Evolutionary conservation across 2,888 invertebrate genomes (phyloP).

Genomic region (Cryptosula pallasiana): DNA sequence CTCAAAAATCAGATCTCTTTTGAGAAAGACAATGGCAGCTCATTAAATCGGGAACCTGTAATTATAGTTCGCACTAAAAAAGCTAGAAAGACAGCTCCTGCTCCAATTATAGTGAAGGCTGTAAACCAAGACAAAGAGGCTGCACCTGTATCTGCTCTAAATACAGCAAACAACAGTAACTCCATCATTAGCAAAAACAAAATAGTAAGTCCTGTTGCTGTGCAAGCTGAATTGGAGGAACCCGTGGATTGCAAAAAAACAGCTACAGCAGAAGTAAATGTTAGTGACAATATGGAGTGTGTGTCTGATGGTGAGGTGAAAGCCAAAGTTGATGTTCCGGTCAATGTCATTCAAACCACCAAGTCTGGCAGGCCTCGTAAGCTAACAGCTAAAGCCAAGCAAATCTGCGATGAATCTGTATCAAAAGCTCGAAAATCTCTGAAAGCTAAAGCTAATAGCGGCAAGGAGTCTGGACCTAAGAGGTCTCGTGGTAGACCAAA

Average conservation of each 20-base stretch:
- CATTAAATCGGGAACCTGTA: slow-evolving; percentile 1
- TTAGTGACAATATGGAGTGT: background rate
- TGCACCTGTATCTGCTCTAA: background rate
- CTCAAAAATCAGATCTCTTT: background rate
- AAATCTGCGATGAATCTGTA: background rate
- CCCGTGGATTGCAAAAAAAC: background rate
- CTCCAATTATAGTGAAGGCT: slow-evolving; percentile 15
- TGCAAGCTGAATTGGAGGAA: background rate
- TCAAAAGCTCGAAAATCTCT: background rate
- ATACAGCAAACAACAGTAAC: background rate
- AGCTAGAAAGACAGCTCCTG: background rate
- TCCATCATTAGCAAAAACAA: background rate
- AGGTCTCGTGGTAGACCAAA: slow-evolving; percentile 1
- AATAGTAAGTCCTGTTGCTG: background rate
- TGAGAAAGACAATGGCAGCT: slow-evolving; percentile 9
- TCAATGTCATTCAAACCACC: background rate
- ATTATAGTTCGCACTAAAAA: background rate
- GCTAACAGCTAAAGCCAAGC: slow-evolving; percentile 13
- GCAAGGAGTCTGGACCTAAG: background rate
- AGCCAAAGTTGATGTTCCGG: background rate
- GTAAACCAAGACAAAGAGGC: background rate
- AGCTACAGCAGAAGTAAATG: background rate
- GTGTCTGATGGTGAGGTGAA: background rate
- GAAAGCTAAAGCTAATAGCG: background rate
- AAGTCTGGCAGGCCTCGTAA: background rate